phyloP scores from a whole-genome alignment of 2,888 invertebrate species.

The Lydus trimaculatus region DNA sequence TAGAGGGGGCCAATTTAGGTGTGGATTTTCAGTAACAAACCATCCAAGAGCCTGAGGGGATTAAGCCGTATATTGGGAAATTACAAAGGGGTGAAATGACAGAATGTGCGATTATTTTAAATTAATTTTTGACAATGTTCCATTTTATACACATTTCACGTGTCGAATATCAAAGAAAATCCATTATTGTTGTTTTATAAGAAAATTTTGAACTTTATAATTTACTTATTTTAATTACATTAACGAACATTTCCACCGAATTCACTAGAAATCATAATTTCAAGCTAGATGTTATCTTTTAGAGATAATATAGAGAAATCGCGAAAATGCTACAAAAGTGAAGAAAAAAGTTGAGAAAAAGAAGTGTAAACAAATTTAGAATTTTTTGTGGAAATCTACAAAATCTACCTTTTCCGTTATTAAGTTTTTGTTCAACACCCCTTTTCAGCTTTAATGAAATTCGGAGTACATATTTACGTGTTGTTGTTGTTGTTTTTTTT shows the following conservation, averaged over 20 bases:
- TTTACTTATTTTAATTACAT: background rate
- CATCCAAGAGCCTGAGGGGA: slow-evolving; percentile 9
- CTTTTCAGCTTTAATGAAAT: background rate
- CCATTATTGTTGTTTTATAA: background rate
- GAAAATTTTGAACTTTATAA: background rate
- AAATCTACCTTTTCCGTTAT: too few species aligned
- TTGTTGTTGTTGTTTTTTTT: background rate
- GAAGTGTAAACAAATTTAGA: too few species aligned
- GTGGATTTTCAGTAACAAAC: slow-evolving; percentile 10
- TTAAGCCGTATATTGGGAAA: slow-evolving; percentile 8
- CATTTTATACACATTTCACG: slow-evolving; percentile 22
- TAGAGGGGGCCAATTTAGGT: background rate
- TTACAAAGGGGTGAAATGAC: slow-evolving; percentile 10
- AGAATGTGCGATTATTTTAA: slow-evolving; percentile 20
- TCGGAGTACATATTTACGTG: background rate
- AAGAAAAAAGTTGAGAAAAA: too few species aligned
- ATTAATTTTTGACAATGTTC: slow-evolving; percentile 19
- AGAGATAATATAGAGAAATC: too few species aligned
- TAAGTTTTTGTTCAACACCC: too few species aligned
- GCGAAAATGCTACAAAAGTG: too few species aligned
- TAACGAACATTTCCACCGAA: background rate
- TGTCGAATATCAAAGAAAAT: slow-evolving; percentile 24
- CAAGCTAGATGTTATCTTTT: too few species aligned
- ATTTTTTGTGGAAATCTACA: too few species aligned
- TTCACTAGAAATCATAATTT: too few species aligned